phyloP scores from a whole-genome alignment of 1,140 invertebrate species.

The Ectropis grisescens region DNA sequence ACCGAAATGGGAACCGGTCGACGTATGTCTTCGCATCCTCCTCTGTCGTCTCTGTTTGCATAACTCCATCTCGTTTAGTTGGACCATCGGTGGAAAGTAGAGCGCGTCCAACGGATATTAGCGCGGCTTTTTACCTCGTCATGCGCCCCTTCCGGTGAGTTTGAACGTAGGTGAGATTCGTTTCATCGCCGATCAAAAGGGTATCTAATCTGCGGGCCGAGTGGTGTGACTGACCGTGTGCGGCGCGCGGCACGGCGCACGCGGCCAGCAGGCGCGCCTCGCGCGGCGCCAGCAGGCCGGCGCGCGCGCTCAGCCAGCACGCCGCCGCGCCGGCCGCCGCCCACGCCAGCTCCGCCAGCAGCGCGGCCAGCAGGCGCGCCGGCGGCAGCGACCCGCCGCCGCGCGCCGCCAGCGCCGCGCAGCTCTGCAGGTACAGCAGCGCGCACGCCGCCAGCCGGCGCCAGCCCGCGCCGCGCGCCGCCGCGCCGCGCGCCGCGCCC shows the following conservation, averaged over 20 bases:
- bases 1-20: too few relatives aligned
- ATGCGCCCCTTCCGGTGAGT: too few relatives aligned
- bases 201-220: too few relatives aligned
- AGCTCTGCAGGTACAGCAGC: too few relatives aligned
- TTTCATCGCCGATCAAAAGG: too few relatives aligned
- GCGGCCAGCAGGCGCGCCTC: constrained; percentile 18
- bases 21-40: too few relatives aligned
- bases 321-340: constrained; percentile 12
- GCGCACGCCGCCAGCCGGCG: constrained; percentile 1
- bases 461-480: background rate
- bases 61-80: background rate
- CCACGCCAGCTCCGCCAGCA: constrained; percentile 24
- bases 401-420: too few relatives aligned
- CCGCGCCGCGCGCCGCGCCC: background rate
- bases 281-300: constrained; percentile 12
- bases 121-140: constrained; percentile 7
- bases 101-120: background rate
- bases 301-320: constrained; percentile 17
- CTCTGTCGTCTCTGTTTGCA: too few relatives aligned
- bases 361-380: too few relatives aligned
- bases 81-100: too few relatives aligned
- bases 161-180: too few relatives aligned
- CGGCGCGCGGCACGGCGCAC: constrained; percentile 24
- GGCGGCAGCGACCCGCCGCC: too few relatives aligned
- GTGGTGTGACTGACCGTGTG: constrained; percentile 13